Evolutionary conservation across 2,888 invertebrate genomes (phyloP), one percentile per base, ranked within the genome.

Genomic region (Prenolepis imparis): DNA sequence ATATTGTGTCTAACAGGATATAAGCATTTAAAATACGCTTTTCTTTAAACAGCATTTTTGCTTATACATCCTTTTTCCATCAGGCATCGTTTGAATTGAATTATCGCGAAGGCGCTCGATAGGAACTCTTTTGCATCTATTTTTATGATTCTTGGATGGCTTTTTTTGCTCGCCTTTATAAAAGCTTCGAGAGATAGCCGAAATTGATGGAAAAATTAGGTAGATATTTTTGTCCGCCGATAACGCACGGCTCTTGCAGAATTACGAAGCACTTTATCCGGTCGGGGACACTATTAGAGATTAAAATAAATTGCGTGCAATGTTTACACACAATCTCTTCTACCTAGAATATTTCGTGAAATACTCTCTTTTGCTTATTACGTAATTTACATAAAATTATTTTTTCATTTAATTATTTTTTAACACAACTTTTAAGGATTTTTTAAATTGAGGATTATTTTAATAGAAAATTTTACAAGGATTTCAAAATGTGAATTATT

Each of bases 201-300:
- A 77, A 77, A 64, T 66, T 75, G 64, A 52, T 66, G 39, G 18
- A 55, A 12, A 55, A 75, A 77, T 77, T 75, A 39, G 55, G 3
- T 28, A 55, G 55, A 24, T 28, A 77, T 67, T 77, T 75, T 77
- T 52, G 36, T 8, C n/a, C 15, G 18, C n/a, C 15, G 63, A 75
- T 75, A 63, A 64, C 36, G 11, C 4, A 39, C 48, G 12, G n/a
- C 36, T 64, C n/a, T 24, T 39, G 24, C n/a, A 24, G 39, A n/a
- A 74, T 66, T 52, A 66, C 74, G 28, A 63, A 6, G 8, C 21
- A 18, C 5, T 48, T 64, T 64, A 39, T 75, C 28, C n/a, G n/a
- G 0, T 52, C 24, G 52, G 18, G 18, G 12, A 24, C 3, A 18
- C 18, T 39, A 66, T 66, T 36, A 77, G 36, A 1, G 24, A 36